Percentiles rank a stretch among this genome's conserved stretches.
Conservation (phyloP, 1,140 invertebrate species). For the Penaeus japonicus region DNA sequence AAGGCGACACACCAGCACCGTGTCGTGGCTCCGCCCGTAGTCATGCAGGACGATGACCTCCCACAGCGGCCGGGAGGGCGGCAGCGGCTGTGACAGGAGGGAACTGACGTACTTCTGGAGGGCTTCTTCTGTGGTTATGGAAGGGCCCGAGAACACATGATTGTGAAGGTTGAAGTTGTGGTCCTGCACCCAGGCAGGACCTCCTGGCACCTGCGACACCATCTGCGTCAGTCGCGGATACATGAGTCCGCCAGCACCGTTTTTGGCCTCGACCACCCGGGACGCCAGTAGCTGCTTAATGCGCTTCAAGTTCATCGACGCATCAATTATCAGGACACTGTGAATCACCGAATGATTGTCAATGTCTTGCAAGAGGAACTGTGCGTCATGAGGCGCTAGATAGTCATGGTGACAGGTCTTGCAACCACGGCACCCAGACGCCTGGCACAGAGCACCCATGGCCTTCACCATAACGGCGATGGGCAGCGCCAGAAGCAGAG, state of each 20-base stretch:
- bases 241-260: slow-evolving; percentile 63
- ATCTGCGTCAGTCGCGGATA: slow-evolving; percentile 68
- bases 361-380: slow-evolving; percentile 66
- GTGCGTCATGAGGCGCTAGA: slow-evolving; percentile 63
- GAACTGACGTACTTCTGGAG: slow-evolving; percentile 66
- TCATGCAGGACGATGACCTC: slow-evolving; percentile 69
- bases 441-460: slow-evolving; percentile 60
- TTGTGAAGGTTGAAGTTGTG: slow-evolving; percentile 67
- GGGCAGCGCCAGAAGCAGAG: slow-evolving; percentile 64
- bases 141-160: slow-evolving; percentile 67
- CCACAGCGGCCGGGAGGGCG: slow-evolving; percentile 68
- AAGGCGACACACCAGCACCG: slow-evolving; percentile 68
- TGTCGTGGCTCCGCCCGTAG: slow-evolving; percentile 65
- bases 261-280: slow-evolving; percentile 65
- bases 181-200: slow-evolving; percentile 68
- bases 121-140: slow-evolving; percentile 62
- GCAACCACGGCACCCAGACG: slow-evolving; percentile 59
- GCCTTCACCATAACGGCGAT: slow-evolving; percentile 64
- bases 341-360: slow-evolving; percentile 66
- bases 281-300: slow-evolving; percentile 66
- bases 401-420: slow-evolving; percentile 57
- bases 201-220: slow-evolving; percentile 63
- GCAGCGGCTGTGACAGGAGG: slow-evolving; percentile 65
- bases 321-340: slow-evolving; percentile 67
- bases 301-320: slow-evolving; percentile 64